A percentile compares a stretch with the other conserved stretches of the same genome.
phyloP scores from a whole-genome alignment of 2,888 invertebrate genomes.

The Lithophane ornitopus region DNA sequence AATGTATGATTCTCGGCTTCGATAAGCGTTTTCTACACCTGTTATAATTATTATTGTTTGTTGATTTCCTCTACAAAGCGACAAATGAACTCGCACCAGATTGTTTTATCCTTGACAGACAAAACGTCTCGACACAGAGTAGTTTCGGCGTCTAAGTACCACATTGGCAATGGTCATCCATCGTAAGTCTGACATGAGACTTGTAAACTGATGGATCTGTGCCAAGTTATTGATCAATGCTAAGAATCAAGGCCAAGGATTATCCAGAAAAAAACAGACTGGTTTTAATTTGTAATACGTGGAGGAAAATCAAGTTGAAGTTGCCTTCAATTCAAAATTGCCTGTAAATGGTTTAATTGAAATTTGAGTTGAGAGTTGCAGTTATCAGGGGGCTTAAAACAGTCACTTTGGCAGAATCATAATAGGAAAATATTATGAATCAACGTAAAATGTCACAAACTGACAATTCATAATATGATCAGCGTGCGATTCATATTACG shows the following conservation, averaged over 20 bases:
- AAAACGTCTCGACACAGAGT: constrained; percentile 3
- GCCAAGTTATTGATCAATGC: constrained; percentile 36
- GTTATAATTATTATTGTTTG: background rate
- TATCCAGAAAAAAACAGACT: background rate
- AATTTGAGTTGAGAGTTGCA: too few species aligned
- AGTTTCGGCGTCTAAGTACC: background rate
- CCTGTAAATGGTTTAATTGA: too few species aligned
- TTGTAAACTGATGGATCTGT: constrained; percentile 29
- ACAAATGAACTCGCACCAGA: background rate
- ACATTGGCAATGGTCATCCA: constrained; percentile 14
- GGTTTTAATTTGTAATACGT: background rate
- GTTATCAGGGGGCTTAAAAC: too few species aligned
- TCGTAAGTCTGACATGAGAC: constrained; percentile 5
- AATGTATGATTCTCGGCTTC: background rate
- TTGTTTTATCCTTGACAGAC: background rate
- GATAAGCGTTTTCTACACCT: background rate
- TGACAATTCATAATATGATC: too few species aligned
- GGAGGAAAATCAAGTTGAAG: background rate
- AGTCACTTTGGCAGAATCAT: too few species aligned
- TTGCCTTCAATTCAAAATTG: too few species aligned
- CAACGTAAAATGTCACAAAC: too few species aligned
- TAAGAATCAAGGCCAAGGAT: constrained; percentile 20
- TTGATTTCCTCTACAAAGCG: background rate
- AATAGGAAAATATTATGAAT: too few species aligned
- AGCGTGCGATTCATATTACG: too few species aligned